These are phyloP conservation scores for Palythoa heliodiscus DNA, from an alignment of 92 coral and sea anemone genomes.

Conservation along the genomic window DNA sequence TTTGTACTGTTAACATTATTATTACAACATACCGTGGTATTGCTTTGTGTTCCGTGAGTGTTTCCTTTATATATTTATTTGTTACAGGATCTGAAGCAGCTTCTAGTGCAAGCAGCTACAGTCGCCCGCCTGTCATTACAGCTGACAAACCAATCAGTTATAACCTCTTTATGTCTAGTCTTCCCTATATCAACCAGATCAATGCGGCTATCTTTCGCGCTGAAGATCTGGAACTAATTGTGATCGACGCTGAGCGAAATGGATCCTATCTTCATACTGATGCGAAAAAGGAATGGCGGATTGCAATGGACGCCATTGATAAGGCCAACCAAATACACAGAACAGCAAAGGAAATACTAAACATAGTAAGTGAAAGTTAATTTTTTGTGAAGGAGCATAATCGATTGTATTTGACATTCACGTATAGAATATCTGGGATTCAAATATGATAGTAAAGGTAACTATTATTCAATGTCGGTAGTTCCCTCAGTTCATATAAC, in stretches of 20 bases:
- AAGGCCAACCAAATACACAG: slow-evolving; percentile 56
- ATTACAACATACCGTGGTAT: not conserved
- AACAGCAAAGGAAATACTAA: slow-evolving; percentile 59
- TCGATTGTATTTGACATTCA: not conserved
- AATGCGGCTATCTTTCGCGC: slow-evolving; percentile 66
- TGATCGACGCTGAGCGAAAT: slow-evolving; percentile 46
- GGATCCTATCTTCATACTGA: slow-evolving; percentile 38
- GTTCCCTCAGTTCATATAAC: too few species aligned
- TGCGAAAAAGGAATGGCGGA: slow-evolving; percentile 30
- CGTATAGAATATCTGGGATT: too few species aligned
- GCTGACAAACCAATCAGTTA: slow-evolving; percentile 46
- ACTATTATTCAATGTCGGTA: too few species aligned
- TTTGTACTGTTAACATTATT: too few species aligned
- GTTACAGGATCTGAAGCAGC: slow-evolving; percentile 5
- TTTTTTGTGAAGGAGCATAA: not conserved
- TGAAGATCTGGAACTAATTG: slow-evolving; percentile 51
- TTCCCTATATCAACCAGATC: slow-evolving; percentile 60
- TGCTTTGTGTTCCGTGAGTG: not conserved
- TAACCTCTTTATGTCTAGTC: slow-evolving; percentile 62
- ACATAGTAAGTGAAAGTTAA: slow-evolving; percentile 21
- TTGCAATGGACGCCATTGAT: slow-evolving; percentile 59
- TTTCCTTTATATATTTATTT: not conserved
- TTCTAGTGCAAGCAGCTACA: slow-evolving; percentile 8
- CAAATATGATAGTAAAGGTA: not conserved
- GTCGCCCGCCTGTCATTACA: not conserved